Evolutionary conservation across 1,140 invertebrate genomes (phyloP), one percentile per base, ranked within the genome.

Genomic region (Glomeris maerens): DNA sequence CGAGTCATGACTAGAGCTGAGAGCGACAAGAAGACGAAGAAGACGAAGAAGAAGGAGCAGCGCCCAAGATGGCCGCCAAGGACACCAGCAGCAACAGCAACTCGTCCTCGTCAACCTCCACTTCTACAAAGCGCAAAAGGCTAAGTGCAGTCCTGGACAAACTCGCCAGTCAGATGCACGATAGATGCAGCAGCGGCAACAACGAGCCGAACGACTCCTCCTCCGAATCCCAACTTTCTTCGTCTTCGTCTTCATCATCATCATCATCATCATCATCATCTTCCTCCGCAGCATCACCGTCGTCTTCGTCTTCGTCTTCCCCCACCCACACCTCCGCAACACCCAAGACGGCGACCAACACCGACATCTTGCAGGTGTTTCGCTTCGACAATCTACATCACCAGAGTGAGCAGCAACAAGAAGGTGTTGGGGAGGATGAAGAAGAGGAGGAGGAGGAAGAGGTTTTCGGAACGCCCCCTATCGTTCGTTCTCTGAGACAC

Each of bases 111-210:
- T n/a, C n/a, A n/a, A n/a, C n/a, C n/a, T n/a, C n/a, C n/a, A n/a
- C n/a, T n/a, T n/a, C n/a, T n/a, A n/a, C n/a, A n/a, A 83, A 83
- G 62, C 70, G 81, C 22, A 82, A 81, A 61, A 68, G 81, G n/a
- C 64, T 84, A 14, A 81, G 77, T 51, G 80, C 82, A 55, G 81
- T 84, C 1, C 62, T 84, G 39, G 79, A 82, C 57, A 81, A 81
- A 59, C 64, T 84, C 17, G 60, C 66, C 1, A 64, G 60, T n/a
- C 77, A 79, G 48, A 57, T 57, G 22, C 52, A 55, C 22, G 23
- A 13, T 49, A 38, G 49, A n/a, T n/a, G 20, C 52, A 36, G 29
- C 26, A 40, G 46, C 28, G 31, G 48, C 42, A 25, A 28, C 45
- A 25, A 46, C 20, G 7, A 27, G 4, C 14, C 4, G 7, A 21